These are phyloP conservation scores for Phainopepla nitens DNA, from an alignment of 2,113 vertebrate species.

Conservation along the genomic window DNA sequence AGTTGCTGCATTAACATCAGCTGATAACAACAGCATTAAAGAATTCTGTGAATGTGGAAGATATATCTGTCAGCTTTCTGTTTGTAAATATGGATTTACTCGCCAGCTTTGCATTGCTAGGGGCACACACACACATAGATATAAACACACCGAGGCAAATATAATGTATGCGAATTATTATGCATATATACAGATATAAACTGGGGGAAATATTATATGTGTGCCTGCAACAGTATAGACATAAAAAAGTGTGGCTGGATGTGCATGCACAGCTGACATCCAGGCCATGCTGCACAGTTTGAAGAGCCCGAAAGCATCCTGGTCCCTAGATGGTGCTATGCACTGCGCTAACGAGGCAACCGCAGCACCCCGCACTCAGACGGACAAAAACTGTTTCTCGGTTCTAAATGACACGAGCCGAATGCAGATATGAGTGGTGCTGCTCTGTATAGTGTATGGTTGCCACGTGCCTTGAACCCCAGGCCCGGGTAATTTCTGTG, in stretches of 20 bases:
- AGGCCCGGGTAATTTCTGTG: not conserved
- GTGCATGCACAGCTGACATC: not conserved
- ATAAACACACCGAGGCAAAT: not conserved
- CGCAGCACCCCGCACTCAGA: not conserved
- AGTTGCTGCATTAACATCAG: not conserved
- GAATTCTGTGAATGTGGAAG: not conserved
- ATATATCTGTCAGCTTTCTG: too few species aligned
- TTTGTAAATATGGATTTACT: not conserved
- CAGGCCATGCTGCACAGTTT: not conserved
- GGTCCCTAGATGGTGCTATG: conserved; percentile 57
- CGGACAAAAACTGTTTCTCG: not conserved
- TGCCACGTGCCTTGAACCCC: not conserved
- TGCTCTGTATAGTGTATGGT: not conserved
- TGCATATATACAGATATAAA: not conserved
- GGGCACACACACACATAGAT: too few species aligned
- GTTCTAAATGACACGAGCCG: not conserved
- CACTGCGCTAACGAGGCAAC: not conserved
- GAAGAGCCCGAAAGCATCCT: not conserved
- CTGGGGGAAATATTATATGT: not conserved
- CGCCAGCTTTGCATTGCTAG: not conserved
- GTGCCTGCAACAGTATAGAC: not conserved
- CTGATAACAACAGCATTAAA: not conserved
- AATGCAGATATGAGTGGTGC: not conserved
- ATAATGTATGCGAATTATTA: not conserved
- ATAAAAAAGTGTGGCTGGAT: not conserved